Percentiles rank a stretch among this genome's conserved stretches.
phyloP scores from a whole-genome alignment of 2,797 vertebrate species.

The Anguilla obscura region DNA sequence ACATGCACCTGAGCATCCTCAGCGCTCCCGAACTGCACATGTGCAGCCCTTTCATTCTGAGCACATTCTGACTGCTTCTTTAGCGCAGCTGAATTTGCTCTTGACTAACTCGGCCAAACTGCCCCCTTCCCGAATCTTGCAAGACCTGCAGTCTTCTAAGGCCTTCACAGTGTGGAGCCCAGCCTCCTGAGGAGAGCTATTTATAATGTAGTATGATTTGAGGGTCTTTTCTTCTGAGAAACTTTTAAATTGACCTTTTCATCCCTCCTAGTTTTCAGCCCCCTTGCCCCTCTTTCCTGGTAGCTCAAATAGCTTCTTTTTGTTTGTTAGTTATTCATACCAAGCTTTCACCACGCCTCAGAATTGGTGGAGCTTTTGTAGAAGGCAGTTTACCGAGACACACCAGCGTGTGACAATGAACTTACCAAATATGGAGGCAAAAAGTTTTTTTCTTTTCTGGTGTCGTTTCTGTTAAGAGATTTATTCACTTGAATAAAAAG shows the following conservation, averaged over 20 bases:
- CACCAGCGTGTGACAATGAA: slow-evolving; percentile 51
- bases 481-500: slow-evolving; percentile 27
- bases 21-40: not conserved
- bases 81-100: not conserved
- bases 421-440: not conserved
- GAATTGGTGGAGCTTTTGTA: slow-evolving; percentile 51
- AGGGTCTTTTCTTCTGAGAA: slow-evolving; percentile 39
- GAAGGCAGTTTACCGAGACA: slow-evolving; percentile 55
- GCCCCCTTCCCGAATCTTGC: not conserved
- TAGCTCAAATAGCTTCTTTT: slow-evolving; percentile 50
- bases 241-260: slow-evolving; percentile 14
- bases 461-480: slow-evolving; percentile 26
- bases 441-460: slow-evolving; percentile 7
- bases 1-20: not conserved
- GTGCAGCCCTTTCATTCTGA: not conserved
- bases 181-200: not conserved
- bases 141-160: not conserved
- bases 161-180: not conserved
- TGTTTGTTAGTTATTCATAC: slow-evolving; percentile 55
- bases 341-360: slow-evolving; percentile 54
- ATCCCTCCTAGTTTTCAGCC: slow-evolving; percentile 36
- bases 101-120: slow-evolving; percentile 2
- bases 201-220: slow-evolving; percentile 43
- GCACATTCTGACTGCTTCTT: not conserved
- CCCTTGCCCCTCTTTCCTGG: slow-evolving; percentile 35